These are phyloP conservation scores for Drosophila persimilis DNA, from an alignment of 1,140 invertebrate species.

Conservation along the genomic window DNA sequence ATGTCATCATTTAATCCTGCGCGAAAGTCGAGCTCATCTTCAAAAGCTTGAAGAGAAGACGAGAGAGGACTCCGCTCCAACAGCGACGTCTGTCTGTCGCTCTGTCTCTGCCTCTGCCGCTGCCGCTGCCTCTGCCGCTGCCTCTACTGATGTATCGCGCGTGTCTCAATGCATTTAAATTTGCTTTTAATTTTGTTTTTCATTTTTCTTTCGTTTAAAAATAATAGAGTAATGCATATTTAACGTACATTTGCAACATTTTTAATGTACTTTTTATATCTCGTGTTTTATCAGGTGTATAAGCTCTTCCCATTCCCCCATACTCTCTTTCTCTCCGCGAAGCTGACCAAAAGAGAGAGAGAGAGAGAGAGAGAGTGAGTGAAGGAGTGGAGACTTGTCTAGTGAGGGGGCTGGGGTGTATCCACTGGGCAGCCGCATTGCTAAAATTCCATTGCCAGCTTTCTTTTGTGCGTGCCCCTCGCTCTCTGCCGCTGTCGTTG, in stretches of 20 bases:
- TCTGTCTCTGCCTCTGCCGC: too few relatives aligned
- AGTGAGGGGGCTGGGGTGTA: conserved; percentile 14
- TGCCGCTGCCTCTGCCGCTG: too few relatives aligned
- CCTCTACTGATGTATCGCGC: conserved; percentile 23
- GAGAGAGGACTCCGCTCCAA: too few relatives aligned
- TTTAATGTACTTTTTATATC: conserved; percentile 38
- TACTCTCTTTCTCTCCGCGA: conserved; percentile 10
- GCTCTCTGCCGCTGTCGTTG: conserved; percentile 4
- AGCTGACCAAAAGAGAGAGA: conserved; percentile 2
- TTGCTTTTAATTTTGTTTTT: conserved; percentile 53
- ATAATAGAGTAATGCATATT: conserved; percentile 47
- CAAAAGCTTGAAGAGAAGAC: too few relatives aligned
- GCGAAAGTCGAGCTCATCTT: too few relatives aligned
- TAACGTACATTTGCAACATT: conserved; percentile 46
- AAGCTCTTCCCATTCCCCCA: conserved; percentile 16
- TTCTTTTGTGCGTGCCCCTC: conserved; percentile 48
- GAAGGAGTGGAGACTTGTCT: conserved; percentile 35
- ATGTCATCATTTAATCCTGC: too few relatives aligned
- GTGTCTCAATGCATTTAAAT: conserved; percentile 70
- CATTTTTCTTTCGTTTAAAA: conserved; percentile 6
- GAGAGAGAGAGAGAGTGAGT: conserved; percentile 5
- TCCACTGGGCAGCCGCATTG: conserved; percentile 69
- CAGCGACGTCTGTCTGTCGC: background rate
- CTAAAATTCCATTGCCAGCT: conserved; percentile 70
- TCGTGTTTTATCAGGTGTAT: conserved; percentile 46